Evolutionary conservation across 64 coral and sea anemone species (phyloP), one percentile per base, ranked within the genome.

Genomic region (Platygyra sinensis): DNA sequence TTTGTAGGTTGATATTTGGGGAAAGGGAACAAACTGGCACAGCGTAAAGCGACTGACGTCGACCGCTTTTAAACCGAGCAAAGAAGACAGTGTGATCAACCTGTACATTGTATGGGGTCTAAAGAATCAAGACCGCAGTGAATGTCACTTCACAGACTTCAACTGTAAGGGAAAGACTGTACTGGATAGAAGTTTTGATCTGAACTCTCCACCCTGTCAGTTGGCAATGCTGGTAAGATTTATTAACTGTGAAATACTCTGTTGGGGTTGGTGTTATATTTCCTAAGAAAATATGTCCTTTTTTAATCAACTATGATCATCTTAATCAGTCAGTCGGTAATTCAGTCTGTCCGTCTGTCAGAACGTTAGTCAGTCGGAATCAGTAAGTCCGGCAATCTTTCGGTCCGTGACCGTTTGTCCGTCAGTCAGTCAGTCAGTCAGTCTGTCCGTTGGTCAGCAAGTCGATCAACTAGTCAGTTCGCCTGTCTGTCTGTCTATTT

Each of bases 121-220:
- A 24, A 84, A 82, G 55, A 86, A 82, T 27, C 94, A 92, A 57
- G 85, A 95, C 72, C 89, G 94, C 31, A 67, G 81, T 29, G 67
- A 86, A 3, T 95, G 94, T 15, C 94, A 95, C 60, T 95, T 95
- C 73, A 95, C 94, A 1, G 94, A 95, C 69, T 95, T 86, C 60
- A 91, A 95, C 59, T 95, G 94, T 46, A 77, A 89, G 15, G 94
- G 94, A 9, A 55, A 81, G 12, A 88, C 94, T 14, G 83, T 91
- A 24, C 25, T 95, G 28, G 94, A 95, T 67, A 72, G 82, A 20
- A 91, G 94, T 22, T 95, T 95, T 71, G 94, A 95, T 31, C 74
- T 95, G 83, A 95, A 89, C 67, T 69, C 89, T 31, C 94, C 94
- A 0, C 94, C 94, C 11, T 95, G 94, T 77, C 94, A 95, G 63